These are phyloP conservation scores for Linnaemya vulpina DNA, from an alignment of 2,888 invertebrate species.

Conservation along the genomic window DNA sequence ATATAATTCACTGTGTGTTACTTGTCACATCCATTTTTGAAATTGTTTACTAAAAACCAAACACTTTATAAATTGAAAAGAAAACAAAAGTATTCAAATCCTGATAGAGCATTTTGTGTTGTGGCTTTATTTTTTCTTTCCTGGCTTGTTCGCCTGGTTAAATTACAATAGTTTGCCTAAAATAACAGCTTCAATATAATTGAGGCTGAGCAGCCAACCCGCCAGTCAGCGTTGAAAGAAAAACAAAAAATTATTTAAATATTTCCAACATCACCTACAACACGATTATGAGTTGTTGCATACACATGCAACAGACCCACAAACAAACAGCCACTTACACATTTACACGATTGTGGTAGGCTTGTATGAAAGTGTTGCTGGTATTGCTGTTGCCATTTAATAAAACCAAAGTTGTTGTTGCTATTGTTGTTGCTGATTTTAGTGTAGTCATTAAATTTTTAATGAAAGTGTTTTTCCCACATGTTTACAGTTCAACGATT, in stretches of 20 bases:
- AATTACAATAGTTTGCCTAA: conserved; percentile 65
- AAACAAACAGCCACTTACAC: conserved; percentile 21
- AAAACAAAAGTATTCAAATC: background rate
- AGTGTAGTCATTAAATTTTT: conserved; percentile 74
- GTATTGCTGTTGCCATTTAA: conserved; percentile 35
- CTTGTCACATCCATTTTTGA: background rate
- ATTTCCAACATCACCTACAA: conserved; percentile 65
- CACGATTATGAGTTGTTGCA: conserved; percentile 55
- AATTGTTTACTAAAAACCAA: background rate
- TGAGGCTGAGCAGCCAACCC: background rate
- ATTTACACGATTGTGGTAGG: conserved; percentile 44
- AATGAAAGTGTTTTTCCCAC: conserved; percentile 79
- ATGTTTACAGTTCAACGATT: conserved; percentile 75
- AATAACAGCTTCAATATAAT: conserved; percentile 38
- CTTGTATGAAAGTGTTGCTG: conserved; percentile 31
- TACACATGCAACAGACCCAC: conserved; percentile 3
- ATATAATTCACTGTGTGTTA: no score
- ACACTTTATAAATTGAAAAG: background rate
- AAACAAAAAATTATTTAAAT: conserved; percentile 35
- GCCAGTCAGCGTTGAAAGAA: background rate
- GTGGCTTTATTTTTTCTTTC: conserved; percentile 42
- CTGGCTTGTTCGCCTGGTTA: conserved; percentile 61
- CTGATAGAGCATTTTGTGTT: conserved; percentile 29
- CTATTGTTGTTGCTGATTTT: conserved; percentile 49
- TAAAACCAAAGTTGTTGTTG: conserved; percentile 49